A percentile compares a stretch with the other conserved stretches of the same genome.
These are phyloP conservation scores for Mycteria americana DNA, from an alignment of 2,797 vertebrate species.

Conservation along the genomic window DNA sequence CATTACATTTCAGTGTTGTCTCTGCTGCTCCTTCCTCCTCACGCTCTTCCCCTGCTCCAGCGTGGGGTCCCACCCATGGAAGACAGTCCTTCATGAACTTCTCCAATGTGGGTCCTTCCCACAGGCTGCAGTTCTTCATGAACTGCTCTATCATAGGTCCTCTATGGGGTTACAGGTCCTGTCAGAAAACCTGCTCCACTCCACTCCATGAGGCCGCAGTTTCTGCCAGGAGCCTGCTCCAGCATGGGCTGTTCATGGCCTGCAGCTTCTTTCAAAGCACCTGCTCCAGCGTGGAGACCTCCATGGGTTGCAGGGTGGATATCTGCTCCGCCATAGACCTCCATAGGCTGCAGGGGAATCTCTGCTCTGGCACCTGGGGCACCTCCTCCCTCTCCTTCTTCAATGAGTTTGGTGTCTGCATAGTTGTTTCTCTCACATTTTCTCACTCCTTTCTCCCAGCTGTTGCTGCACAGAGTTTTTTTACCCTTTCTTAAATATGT, in stretches of 20 bases:
- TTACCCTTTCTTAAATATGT: not conserved
- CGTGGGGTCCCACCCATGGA: rapidly evolving
- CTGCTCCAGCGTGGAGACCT: rapidly evolving
- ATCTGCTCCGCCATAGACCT: not conserved
- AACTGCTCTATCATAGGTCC: not conserved
- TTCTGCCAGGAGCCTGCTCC: not conserved
- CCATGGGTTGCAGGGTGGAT: not conserved
- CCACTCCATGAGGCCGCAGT: rapidly evolving
- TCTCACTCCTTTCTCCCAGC: not conserved
- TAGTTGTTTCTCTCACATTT: not conserved
- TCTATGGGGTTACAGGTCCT: not conserved
- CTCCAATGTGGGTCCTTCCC: rapidly evolving
- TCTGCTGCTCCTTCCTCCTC: not conserved
- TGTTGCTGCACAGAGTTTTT: not conserved
- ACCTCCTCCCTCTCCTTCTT: not conserved
- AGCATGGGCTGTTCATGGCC: not conserved
- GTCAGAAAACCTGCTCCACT: not conserved
- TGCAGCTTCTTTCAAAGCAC: not conserved
- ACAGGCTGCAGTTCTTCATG: not conserved
- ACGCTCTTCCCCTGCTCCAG: not conserved
- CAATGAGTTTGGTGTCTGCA: too few relatives aligned
- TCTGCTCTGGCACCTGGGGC: not conserved
- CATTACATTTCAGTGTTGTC: too few relatives aligned
- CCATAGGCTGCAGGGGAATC: not conserved
- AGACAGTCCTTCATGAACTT: not conserved